phyloP scores from a whole-genome alignment of 2,888 invertebrate genomes.

The Candidula unifasciata region DNA sequence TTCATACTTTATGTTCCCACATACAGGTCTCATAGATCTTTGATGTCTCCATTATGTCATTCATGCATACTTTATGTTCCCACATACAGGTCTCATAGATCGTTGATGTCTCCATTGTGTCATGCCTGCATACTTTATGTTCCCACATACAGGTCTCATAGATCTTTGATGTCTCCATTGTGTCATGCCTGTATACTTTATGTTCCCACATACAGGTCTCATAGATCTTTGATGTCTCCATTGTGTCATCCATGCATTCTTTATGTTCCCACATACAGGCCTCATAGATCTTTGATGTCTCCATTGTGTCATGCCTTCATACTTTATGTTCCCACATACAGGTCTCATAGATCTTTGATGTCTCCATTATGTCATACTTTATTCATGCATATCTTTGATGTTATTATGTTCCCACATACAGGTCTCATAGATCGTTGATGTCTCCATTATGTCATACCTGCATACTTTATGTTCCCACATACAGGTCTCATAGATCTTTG shows the following conservation, averaged over 20 bases:
- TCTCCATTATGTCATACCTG: slow-evolving; percentile 60
- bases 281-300: background rate
- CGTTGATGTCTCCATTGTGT: too few relatives aligned
- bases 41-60: too few relatives aligned
- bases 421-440: too few relatives aligned
- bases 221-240: background rate
- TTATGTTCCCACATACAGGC: background rate
- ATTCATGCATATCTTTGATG: too few relatives aligned
- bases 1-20: too few relatives aligned
- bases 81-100: too few relatives aligned
- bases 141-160: too few relatives aligned
- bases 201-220: background rate
- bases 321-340: slow-evolving; percentile 48
- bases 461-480: background rate
- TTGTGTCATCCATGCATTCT: background rate
- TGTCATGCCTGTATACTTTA: slow-evolving; percentile 58
- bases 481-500: background rate
- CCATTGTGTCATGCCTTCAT: background rate
- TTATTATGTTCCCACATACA: background rate
- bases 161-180: slow-evolving; percentile 22
- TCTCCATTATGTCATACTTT: too few relatives aligned
- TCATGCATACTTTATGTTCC: too few relatives aligned
- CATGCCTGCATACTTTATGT: too few relatives aligned
- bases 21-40: too few relatives aligned
- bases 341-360: slow-evolving; percentile 65